Evolutionary conservation across 2,888 invertebrate species (phyloP), one percentile per base, ranked within the genome.

Genomic region (Dryadula phaetusa): DNA sequence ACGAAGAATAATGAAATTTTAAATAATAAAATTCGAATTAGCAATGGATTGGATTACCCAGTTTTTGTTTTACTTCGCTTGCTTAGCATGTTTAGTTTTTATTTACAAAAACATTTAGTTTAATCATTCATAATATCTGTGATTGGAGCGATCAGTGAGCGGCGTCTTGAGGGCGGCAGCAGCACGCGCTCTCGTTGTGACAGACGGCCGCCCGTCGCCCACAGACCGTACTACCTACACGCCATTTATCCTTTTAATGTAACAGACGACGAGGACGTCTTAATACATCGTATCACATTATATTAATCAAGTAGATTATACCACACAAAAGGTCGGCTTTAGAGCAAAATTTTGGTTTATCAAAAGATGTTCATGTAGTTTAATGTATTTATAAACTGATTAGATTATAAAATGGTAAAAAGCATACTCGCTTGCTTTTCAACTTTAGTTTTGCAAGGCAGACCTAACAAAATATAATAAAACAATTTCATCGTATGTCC

Each of bases 171-270:
- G 47, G 64, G 62, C 64, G 64, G 32, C 52, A 58, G 60, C 61
- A 70, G 62, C 66, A 68, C 71, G 70, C 70, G 56, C 22, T 65
- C 62, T 58, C 63, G 65, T 67, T 72, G 54, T 70, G 65, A 61
- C 66, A 62, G 70, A 68, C 62, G 61, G 32, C 62, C 53, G 49
- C 64, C 56, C 52, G 58, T 61, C 65, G 63, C 70, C 63, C 62
- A 67, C 62, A 63, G 16, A 67, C 62, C 10, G 34, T 18, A 46
- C 66, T 56, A 49, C 67, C 62, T 62, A 67, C 67, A 49, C 54
- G 22, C 25, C 14, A 49, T 40, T 63, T 58, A 62, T 62, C 46
- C 52, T 67, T 58, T 58, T 40, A 52, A 54, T 32, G 47, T 28
- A 25, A 37, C 34, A 14, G 5, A 25, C 46, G 40, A 37, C 14